Evolutionary conservation across 2,797 vertebrate species (phyloP).

Genomic region (Mus minutoides): DNA sequence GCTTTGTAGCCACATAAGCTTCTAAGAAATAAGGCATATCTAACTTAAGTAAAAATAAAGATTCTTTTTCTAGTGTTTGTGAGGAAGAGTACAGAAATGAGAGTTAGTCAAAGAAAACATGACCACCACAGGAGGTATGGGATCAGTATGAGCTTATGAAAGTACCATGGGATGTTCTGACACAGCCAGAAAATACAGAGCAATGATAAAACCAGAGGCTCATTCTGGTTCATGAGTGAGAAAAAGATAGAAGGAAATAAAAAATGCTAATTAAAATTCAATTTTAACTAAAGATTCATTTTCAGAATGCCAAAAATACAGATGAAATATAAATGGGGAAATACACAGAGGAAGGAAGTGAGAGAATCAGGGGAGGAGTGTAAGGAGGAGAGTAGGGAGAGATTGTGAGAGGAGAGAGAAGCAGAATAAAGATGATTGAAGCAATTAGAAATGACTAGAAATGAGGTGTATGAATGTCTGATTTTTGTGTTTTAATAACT

Average conservation of each 20-base stretch:
- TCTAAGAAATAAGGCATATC: background rate
- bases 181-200: background rate
- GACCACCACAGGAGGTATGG: too few species aligned
- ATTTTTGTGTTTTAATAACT: background rate
- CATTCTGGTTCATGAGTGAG: background rate
- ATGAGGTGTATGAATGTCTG: background rate
- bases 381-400: background rate
- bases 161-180: background rate
- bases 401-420: background rate
- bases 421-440: background rate
- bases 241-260: background rate
- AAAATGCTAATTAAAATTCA: background rate
- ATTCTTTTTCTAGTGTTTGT: background rate
- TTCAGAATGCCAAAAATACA: background rate
- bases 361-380: background rate
- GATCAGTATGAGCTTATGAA: background rate
- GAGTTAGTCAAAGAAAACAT: background rate
- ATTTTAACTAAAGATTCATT: background rate
- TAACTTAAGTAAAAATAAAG: background rate
- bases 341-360: background rate
- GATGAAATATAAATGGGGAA: background rate
- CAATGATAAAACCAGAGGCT: background rate
- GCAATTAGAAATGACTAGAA: background rate
- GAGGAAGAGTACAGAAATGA: background rate
- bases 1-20: accelerated